phyloP scores from a whole-genome alignment of 30 jellyfish, hydroid and myxozoan genomes.

The Pelagia noctiluca region DNA sequence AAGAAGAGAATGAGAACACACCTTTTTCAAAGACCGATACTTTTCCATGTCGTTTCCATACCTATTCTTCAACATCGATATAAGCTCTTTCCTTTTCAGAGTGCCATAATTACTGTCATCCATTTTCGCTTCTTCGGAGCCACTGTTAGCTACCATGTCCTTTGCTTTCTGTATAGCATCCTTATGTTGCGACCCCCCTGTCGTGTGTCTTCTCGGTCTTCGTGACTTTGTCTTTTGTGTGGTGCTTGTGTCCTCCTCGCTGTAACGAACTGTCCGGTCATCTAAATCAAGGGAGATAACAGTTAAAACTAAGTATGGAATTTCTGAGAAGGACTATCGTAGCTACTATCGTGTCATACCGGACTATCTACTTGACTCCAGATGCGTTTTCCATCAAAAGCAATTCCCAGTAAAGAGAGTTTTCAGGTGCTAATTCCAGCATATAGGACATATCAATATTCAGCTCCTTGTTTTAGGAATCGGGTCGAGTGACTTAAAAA shows the following conservation, averaged over 20 bases:
- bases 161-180: slow-evolving; percentile 91
- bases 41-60: slow-evolving; percentile 92
- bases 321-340: no score
- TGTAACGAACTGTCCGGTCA: slow-evolving; percentile 60
- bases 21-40: slow-evolving; percentile 75
- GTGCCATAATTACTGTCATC: slow-evolving; percentile 57
- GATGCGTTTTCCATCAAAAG: no score
- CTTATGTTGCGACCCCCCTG: slow-evolving; percentile 87
- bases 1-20: not conserved
- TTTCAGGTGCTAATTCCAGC: no score
- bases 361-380: no score
- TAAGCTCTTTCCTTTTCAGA: slow-evolving; percentile 86
- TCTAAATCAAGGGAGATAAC: slow-evolving; percentile 5
- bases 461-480: no score
- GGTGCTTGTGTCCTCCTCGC: slow-evolving; percentile 71
- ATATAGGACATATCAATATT: no score
- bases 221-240: slow-evolving; percentile 72
- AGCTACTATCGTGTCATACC: no score
- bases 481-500: no score
- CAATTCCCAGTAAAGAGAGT: no score
- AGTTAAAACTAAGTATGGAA: not conserved
- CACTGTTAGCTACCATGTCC: slow-evolving; percentile 77
- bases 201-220: slow-evolving; percentile 96
- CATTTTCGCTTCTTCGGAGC: slow-evolving; percentile 56
- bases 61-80: slow-evolving; percentile 84